Percentiles rank a stretch among this genome's conserved stretches.
Conservation (phyloP, 30 jellyfish, hydroid and myxozoan genomes). For the Aurelia coerulea region DNA sequence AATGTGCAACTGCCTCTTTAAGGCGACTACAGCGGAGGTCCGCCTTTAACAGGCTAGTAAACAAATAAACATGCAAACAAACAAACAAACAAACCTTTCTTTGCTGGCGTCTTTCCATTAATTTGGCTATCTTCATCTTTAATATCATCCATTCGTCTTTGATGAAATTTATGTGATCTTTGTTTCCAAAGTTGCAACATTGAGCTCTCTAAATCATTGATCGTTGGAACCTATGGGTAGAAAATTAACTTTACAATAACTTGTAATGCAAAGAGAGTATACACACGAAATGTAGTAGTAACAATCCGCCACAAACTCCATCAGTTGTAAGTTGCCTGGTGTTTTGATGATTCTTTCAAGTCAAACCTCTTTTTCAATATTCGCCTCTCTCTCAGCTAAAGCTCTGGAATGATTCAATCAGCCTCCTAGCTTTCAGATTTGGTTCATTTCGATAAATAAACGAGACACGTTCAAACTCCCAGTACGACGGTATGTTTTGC, state of each 20-base stretch:
- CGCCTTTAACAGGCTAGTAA: too few relatives aligned
- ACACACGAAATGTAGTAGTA: not conserved
- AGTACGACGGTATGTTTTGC: too few relatives aligned
- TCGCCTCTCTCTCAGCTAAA: too few relatives aligned
- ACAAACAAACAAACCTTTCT: conserved; percentile 34
- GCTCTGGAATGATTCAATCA: too few relatives aligned
- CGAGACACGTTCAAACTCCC: too few relatives aligned
- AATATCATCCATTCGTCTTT: conserved; percentile 83
- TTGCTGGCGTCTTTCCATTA: conserved; percentile 63
- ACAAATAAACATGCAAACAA: not conserved
- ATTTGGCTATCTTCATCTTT: conserved; percentile 91
- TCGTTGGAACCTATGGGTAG: conserved; percentile 73
- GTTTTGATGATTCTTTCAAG: too few relatives aligned
- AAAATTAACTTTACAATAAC: not conserved
- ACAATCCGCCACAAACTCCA: not conserved
- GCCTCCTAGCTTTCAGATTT: too few relatives aligned
- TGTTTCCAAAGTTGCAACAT: conserved; percentile 75
- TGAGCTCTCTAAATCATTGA: conserved; percentile 76
- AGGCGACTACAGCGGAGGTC: too few relatives aligned
- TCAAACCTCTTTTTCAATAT: too few relatives aligned
- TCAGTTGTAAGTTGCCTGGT: too few relatives aligned
- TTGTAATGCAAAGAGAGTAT: not conserved
- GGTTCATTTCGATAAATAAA: too few relatives aligned
- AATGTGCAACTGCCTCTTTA: too few relatives aligned
- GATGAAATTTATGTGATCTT: conserved; percentile 60